Evolutionary conservation across 2,797 vertebrate species (phyloP).

Genomic region (Enteromius argenteus): DNA sequence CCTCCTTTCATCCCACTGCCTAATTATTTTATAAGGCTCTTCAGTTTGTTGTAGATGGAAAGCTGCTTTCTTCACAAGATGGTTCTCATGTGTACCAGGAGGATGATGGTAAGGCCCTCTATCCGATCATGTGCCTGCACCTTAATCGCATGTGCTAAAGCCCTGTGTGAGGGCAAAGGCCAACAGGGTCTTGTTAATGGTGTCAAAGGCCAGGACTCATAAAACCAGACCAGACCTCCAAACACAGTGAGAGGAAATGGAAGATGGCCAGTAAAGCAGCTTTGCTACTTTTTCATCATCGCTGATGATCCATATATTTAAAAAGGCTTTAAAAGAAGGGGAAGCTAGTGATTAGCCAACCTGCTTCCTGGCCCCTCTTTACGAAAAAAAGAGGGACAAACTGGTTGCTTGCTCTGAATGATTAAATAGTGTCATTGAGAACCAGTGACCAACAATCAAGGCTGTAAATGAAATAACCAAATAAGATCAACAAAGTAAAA

Average conservation of each 20-base stretch:
- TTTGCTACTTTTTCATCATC: constrained; percentile 40
- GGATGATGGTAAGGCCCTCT: constrained; percentile 28
- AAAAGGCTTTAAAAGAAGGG: constrained; percentile 1
- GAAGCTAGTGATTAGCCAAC: background rate
- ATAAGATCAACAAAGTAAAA: background rate
- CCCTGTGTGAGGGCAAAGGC: constrained; percentile 38
- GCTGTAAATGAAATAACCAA: background rate
- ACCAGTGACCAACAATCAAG: background rate
- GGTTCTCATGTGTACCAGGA: constrained; percentile 47
- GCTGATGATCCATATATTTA: background rate
- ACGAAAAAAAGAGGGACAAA: background rate
- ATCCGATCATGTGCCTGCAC: constrained; percentile 44
- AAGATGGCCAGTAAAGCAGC: constrained; percentile 51
- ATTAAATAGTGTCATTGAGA: background rate
- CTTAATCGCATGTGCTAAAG: constrained; percentile 36
- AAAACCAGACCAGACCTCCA: constrained; percentile 47
- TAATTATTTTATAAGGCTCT: constrained; percentile 20
- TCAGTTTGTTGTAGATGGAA: constrained; percentile 15
- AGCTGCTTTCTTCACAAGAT: constrained; percentile 36
- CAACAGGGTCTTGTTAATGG: constrained; percentile 57
- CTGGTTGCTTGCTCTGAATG: background rate
- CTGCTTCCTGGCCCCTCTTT: background rate
- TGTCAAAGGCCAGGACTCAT: constrained; percentile 56
- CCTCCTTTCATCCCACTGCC: background rate
- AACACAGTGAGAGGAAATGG: constrained; percentile 55